phyloP scores from a whole-genome alignment of 2,113 vertebrate genomes.

The Leucopsar rothschildi region DNA sequence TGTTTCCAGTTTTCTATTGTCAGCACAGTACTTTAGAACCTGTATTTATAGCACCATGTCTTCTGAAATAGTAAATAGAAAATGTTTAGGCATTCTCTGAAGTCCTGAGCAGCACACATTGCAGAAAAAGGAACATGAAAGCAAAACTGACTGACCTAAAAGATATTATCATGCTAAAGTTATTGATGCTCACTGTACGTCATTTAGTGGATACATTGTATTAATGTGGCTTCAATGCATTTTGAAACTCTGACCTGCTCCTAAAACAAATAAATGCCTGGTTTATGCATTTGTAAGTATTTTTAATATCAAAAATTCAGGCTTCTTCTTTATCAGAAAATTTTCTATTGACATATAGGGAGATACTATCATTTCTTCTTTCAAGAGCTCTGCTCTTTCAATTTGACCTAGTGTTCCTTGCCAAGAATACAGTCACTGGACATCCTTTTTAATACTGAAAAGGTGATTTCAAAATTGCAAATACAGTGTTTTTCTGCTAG shows the following conservation, averaged over 20 bases:
- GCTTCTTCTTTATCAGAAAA: background rate
- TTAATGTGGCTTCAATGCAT: background rate
- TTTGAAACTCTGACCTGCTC: background rate
- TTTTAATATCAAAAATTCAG: background rate
- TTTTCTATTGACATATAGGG: background rate
- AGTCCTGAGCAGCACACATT: background rate
- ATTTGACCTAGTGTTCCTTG: background rate
- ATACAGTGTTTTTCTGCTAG: background rate
- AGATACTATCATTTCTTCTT: background rate
- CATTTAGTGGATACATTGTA: background rate
- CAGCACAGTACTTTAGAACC: background rate
- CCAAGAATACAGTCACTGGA: fast-evolving
- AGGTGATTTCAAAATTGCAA: background rate
- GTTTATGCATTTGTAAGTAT: background rate
- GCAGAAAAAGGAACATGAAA: background rate
- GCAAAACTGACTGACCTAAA: background rate
- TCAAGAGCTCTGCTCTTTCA: background rate
- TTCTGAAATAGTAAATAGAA: background rate
- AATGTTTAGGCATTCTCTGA: background rate
- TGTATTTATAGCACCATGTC: background rate
- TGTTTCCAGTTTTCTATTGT: background rate
- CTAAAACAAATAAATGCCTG: background rate
- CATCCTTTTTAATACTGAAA: background rate
- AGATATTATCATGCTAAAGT: background rate
- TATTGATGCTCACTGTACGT: background rate